These are phyloP conservation scores for Channa maculata DNA, from an alignment of 2,113 vertebrate species.

Conservation along the genomic window DNA sequence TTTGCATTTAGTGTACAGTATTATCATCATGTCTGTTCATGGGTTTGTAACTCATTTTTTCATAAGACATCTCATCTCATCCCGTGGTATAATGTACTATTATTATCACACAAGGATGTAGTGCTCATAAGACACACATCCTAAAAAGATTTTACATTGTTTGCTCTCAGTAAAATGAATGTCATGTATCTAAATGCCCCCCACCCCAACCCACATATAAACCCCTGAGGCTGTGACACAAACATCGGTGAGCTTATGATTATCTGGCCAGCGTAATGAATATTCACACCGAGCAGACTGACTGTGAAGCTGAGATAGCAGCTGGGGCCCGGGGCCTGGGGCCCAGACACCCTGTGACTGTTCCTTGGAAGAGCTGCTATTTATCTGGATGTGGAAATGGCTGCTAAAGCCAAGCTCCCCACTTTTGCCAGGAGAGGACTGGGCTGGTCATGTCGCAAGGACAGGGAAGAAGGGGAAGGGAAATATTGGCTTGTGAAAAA, in stretches of 20 bases:
- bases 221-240: constrained; percentile 60
- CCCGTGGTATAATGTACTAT: constrained; percentile 12
- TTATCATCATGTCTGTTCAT: constrained; percentile 15
- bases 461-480: neutral
- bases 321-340: constrained; percentile 65
- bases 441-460: neutral
- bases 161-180: constrained; percentile 47
- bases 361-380: constrained; percentile 40
- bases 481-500: neutral
- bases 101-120: constrained; percentile 20
- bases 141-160: constrained; percentile 38
- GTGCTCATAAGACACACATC: constrained; percentile 38
- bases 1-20: neutral
- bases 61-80: constrained; percentile 5
- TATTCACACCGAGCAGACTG: constrained; percentile 72
- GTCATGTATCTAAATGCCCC: constrained; percentile 46
- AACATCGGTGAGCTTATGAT: constrained; percentile 61
- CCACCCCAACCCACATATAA: constrained; percentile 34
- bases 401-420: constrained; percentile 36
- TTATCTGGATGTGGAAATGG: constrained; percentile 44
- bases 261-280: constrained; percentile 70
- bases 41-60: constrained; percentile 30
- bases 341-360: constrained; percentile 37
- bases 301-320: constrained; percentile 73
- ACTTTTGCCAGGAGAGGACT: constrained; percentile 56